These are phyloP conservation scores for Hippocampus guttulatus DNA, from an alignment of 2,113 vertebrate genomes.

Conservation along the genomic window DNA sequence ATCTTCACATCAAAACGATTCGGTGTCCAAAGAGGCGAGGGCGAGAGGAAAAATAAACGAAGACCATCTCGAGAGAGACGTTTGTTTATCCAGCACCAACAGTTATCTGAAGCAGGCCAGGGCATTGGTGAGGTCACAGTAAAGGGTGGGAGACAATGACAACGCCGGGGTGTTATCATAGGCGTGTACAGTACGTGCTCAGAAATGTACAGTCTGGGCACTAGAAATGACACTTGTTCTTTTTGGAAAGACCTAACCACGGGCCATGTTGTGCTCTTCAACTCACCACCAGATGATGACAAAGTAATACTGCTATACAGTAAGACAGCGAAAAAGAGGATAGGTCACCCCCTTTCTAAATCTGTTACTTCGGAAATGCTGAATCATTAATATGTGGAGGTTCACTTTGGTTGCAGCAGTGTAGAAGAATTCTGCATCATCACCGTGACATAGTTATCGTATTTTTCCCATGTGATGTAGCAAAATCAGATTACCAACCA, in stretches of 20 bases:
- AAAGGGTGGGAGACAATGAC: neutral
- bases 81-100: constrained; percentile 65
- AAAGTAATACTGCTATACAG: too few relatives aligned
- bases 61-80: constrained; percentile 37
- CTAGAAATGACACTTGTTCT: constrained; percentile 1
- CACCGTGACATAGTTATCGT: too few relatives aligned
- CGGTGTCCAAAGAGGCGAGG: constrained; percentile 6
- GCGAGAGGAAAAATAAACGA: constrained; percentile 27
- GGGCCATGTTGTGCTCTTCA: too few relatives aligned
- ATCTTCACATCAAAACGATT: constrained; percentile 9
- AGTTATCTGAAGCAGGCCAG: constrained; percentile 69
- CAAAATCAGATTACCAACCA: too few relatives aligned
- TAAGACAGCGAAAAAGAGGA: too few relatives aligned
- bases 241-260: neutral
- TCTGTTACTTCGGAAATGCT: too few relatives aligned
- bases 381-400: too few relatives aligned
- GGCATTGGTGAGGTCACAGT: constrained; percentile 71
- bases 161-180: neutral
- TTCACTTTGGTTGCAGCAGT: too few relatives aligned
- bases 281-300: too few relatives aligned
- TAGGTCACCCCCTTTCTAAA: too few relatives aligned
- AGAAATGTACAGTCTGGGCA: neutral
- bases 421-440: too few relatives aligned
- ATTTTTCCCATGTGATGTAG: too few relatives aligned
- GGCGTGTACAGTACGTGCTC: neutral